Conservation (phyloP, 2,113 vertebrate species). For the Reinhardtius hippoglossoides region DNA sequence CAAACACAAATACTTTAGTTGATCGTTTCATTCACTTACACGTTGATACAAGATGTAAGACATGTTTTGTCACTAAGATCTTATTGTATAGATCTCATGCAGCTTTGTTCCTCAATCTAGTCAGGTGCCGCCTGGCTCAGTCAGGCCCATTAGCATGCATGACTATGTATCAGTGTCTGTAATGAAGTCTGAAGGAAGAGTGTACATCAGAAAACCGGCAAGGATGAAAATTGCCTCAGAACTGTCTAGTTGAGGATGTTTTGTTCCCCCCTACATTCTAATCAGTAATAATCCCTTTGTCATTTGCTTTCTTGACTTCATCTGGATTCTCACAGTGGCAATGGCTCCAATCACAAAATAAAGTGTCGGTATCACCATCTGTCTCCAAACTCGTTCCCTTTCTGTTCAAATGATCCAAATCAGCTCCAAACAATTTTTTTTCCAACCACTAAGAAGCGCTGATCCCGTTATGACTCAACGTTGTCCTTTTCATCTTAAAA, state of each 20-base stretch:
- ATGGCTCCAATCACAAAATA: conserved; percentile 69
- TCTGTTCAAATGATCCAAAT: conserved; percentile 64
- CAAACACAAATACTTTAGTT: not conserved
- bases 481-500: conserved; percentile 78
- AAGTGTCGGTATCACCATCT: conserved; percentile 69
- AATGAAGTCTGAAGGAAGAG: conserved; percentile 79
- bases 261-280: conserved; percentile 73
- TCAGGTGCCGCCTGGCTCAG: conserved; percentile 58
- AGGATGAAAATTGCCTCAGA: conserved; percentile 74
- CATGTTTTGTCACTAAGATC: conserved; percentile 15
- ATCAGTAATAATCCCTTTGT: conserved; percentile 74
- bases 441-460: conserved; percentile 52
- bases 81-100: conserved; percentile 27
- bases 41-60: conserved; percentile 9
- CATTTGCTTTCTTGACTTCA: conserved; percentile 73
- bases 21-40: not conserved
- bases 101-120: conserved; percentile 57
- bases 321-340: conserved; percentile 57
- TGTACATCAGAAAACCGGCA: conserved; percentile 74
- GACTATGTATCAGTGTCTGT: conserved; percentile 80
- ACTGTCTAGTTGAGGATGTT: conserved; percentile 71
- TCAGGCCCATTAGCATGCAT: conserved; percentile 78
- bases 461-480: conserved; percentile 55
- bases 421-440: conserved; percentile 42
- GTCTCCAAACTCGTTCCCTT: conserved; percentile 56